Evolutionary conservation across 1,140 invertebrate genomes (phyloP).

Genomic region (Reticulitermes speratus): DNA sequence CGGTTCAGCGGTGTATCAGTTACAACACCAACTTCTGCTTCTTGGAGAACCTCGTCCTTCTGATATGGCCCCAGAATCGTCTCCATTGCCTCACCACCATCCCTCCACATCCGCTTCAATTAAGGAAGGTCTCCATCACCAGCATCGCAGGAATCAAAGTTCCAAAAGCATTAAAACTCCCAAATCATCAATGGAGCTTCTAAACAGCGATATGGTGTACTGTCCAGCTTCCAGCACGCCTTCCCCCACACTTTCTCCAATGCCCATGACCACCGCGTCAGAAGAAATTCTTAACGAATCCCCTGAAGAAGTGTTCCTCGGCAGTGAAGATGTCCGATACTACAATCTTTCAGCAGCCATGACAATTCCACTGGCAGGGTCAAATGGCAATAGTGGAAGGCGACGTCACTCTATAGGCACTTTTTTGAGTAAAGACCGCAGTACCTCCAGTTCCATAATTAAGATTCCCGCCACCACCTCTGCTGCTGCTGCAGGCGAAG

Average conservation of each 20-base stretch:
- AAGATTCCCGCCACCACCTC: not conserved
- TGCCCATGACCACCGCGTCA: constrained; percentile 29
- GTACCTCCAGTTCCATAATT: too few species aligned
- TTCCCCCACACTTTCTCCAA: constrained; percentile 39
- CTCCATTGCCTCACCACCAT: constrained; percentile 42
- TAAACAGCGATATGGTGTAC: constrained; percentile 50
- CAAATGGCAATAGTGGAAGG: constrained; percentile 38
- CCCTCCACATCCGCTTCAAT: not conserved
- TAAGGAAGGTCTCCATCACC: constrained; percentile 39
- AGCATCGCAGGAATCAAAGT: not conserved
- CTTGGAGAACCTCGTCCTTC: constrained; percentile 57
- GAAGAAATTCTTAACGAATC: constrained; percentile 42
- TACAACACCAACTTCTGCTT: constrained; percentile 47
- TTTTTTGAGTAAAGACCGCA: constrained; percentile 40
- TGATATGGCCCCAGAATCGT: constrained; percentile 56
- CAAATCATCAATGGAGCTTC: constrained; percentile 45
- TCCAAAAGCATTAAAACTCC: not conserved
- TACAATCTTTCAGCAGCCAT: constrained; percentile 52
- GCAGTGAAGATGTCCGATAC: constrained; percentile 48
- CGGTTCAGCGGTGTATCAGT: constrained; percentile 43
- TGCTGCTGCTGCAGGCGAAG: not conserved
- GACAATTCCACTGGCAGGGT: constrained; percentile 33
- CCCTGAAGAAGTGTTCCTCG: constrained; percentile 48
- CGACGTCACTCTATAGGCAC: constrained; percentile 58
- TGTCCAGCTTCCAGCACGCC: constrained; percentile 41